A percentile compares a stretch with the other conserved stretches of the same genome.
Evolutionary conservation across 2,113 vertebrate genomes (phyloP).

Genomic region (Vulpes lagopus): DNA sequence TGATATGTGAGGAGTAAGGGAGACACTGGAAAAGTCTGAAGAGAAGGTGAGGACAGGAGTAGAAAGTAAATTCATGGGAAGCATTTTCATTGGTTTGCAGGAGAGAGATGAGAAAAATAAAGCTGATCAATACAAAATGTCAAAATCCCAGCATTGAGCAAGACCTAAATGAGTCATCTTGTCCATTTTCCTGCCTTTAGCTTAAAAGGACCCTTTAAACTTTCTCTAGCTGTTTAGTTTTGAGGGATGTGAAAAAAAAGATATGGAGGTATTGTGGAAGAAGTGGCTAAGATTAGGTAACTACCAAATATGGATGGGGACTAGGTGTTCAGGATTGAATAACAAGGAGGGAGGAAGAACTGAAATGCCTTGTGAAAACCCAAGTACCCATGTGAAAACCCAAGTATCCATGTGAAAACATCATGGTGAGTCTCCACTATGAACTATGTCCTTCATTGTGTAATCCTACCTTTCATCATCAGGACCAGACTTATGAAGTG

Average conservation of each 20-base stretch:
- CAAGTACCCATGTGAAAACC: constrained; percentile 25
- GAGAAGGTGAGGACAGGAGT: background rate
- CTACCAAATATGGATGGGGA: background rate
- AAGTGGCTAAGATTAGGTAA: constrained; percentile 10
- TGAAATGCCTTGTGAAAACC: constrained; percentile 37
- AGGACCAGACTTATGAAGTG: constrained; percentile 33
- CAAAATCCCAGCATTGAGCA: background rate
- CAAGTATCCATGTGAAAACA: constrained; percentile 65
- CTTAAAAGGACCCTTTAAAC: constrained; percentile 24
- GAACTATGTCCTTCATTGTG: constrained; percentile 42
- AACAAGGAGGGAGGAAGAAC: background rate
- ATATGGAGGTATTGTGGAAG: background rate
- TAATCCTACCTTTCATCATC: constrained; percentile 67
- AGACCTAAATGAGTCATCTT: background rate
- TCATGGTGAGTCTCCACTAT: background rate
- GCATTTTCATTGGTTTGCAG: background rate
- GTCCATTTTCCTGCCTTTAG: constrained; percentile 34
- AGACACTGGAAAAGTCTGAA: background rate
- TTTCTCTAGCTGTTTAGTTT: constrained; percentile 18
- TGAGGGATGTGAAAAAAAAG: background rate
- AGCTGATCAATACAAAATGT: constrained; percentile 1
- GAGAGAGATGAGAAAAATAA: background rate
- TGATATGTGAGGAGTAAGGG: background rate
- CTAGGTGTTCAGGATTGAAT: constrained; percentile 5
- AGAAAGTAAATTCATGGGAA: background rate